phyloP scores from a whole-genome alignment of 2,888 invertebrate genomes.

The Panopea generosa region DNA sequence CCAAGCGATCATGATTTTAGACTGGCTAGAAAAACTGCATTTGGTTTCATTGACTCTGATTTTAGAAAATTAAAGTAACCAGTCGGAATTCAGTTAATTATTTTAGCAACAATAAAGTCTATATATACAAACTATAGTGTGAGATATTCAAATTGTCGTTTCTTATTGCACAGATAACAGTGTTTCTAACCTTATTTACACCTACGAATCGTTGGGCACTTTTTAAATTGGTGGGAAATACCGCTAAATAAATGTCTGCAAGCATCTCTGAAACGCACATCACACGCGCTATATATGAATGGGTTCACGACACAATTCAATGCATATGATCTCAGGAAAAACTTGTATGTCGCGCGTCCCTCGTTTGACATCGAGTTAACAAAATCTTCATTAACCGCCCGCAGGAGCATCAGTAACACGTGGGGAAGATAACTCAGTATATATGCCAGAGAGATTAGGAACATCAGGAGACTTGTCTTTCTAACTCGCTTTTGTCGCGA shows the following conservation, averaged over 20 bases:
- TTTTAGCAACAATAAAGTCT: no score
- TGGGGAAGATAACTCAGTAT: conserved; percentile 58
- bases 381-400: conserved; percentile 42
- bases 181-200: no score
- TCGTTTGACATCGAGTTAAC: conserved; percentile 41
- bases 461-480: conserved; percentile 62
- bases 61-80: no score
- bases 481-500: conserved; percentile 26
- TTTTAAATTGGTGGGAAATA: no score
- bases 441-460: conserved; percentile 58
- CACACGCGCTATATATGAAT: conserved; percentile 69
- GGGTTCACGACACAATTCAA: conserved; percentile 67
- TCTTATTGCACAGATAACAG: no score
- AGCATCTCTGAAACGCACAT: conserved; percentile 33
- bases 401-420: conserved; percentile 42
- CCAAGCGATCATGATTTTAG: no score
- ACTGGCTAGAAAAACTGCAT: no score
- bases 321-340: conserved; percentile 63
- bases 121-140: no score
- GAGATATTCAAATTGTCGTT: no score
- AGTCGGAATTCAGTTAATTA: no score
- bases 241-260: neutral
- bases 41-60: no score
- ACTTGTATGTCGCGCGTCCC: conserved; percentile 50
- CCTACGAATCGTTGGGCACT: no score